A percentile compares a stretch with the other conserved stretches of the same genome.
Evolutionary conservation across 2,888 invertebrate genomes (phyloP).

Genomic region (Agrilus cyanescens): DNA sequence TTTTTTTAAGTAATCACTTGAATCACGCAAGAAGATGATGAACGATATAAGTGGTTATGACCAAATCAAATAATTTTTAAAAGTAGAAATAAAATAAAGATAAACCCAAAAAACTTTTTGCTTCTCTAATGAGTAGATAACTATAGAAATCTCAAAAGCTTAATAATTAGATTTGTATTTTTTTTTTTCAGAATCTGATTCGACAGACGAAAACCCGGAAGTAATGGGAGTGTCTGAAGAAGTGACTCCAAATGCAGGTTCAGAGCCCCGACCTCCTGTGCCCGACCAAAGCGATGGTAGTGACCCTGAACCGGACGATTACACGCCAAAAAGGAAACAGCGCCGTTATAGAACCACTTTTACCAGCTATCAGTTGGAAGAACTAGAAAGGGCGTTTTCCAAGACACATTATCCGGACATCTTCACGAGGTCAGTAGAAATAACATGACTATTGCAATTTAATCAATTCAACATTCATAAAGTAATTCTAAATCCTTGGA

Average conservation of each 20-base stretch:
- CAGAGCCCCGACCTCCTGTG: constrained; percentile 19
- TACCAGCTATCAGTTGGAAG: constrained; percentile 89
- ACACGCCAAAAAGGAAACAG: constrained; percentile 80
- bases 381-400: constrained; percentile 92
- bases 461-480: too few relatives aligned
- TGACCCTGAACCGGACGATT: constrained; percentile 55
- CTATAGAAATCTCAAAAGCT: too few relatives aligned
- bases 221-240: constrained; percentile 35
- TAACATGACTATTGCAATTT: not conserved
- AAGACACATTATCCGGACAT: constrained; percentile 97
- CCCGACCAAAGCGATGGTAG: constrained; percentile 42
- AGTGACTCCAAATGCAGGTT: constrained; percentile 25
- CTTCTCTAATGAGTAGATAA: too few relatives aligned
- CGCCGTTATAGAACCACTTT: constrained; percentile 87
- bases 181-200: constrained; percentile 30
- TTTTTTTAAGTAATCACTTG: too few relatives aligned
- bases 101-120: too few relatives aligned
- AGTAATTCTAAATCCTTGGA: too few relatives aligned
- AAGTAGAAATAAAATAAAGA: too few relatives aligned
- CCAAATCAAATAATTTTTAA: too few relatives aligned
- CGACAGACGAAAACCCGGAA: constrained; percentile 29
- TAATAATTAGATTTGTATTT: not conserved
- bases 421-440: constrained; percentile 68
- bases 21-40: too few relatives aligned
- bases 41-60: too few relatives aligned